These are phyloP conservation scores for Diplazon laetatorius DNA, from an alignment of 2,888 invertebrate genomes.

Conservation along the genomic window DNA sequence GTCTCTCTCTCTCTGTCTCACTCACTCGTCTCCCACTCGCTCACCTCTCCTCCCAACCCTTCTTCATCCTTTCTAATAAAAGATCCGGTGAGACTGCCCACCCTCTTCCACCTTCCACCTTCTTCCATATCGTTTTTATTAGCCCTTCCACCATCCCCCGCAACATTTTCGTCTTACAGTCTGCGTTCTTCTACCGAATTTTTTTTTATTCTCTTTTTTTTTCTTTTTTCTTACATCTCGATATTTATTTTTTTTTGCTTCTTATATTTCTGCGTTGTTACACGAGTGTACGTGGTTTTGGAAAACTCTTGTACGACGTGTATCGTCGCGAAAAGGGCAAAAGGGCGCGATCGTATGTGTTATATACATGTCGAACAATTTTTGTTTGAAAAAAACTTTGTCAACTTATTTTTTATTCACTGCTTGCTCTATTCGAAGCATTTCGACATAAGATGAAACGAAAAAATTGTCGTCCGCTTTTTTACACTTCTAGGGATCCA, in stretches of 20 bases:
- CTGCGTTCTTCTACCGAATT: neutral
- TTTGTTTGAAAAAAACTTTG: too few relatives aligned
- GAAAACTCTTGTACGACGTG: slow-evolving; percentile 9
- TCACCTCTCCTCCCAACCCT: slow-evolving; percentile 39
- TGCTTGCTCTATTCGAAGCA: slow-evolving; percentile 13
- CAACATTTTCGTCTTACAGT: neutral
- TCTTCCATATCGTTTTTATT: slow-evolving; percentile 1
- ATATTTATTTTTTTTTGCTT: slow-evolving; percentile 20
- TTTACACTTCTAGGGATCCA: neutral
- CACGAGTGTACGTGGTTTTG: slow-evolving; percentile 1
- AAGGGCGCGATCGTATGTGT: neutral
- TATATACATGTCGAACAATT: too few relatives aligned
- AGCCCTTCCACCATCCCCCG: neutral
- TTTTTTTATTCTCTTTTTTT: too few relatives aligned
- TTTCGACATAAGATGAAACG: neutral
- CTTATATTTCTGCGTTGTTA: too few relatives aligned
- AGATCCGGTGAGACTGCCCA: slow-evolving; percentile 38
- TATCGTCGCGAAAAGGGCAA: slow-evolving; percentile 22
- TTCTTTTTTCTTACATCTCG: slow-evolving; percentile 25
- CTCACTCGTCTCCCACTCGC: too few relatives aligned
- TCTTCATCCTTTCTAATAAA: slow-evolving; percentile 47
- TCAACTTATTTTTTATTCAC: too few relatives aligned
- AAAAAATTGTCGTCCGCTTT: neutral
- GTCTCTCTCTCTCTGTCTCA: too few relatives aligned
- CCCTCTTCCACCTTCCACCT: slow-evolving; percentile 39